Base-by-base conservation (phyloP, 2,797 vertebrate species). In the Poeciliopsis paucimaculata region DNA sequence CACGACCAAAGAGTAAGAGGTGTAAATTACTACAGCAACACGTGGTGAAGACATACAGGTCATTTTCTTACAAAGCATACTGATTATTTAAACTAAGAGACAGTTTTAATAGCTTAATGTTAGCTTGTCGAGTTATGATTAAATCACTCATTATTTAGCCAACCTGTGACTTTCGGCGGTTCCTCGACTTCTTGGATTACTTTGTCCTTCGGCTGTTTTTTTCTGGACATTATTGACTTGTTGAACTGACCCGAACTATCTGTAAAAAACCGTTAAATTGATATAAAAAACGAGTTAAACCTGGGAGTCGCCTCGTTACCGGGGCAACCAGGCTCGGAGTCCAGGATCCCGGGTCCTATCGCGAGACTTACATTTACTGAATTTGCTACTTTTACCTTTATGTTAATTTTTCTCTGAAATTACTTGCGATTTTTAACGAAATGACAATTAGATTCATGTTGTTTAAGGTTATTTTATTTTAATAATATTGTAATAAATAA, bases 151-250 rank as follows among this genome's bases (percentile, higher is more conserved):
- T 16, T 2, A 10, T 51, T 66, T 3, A 68, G 93, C 93, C 12
- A 71, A 95, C 95, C 94, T 90, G 82, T 4, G 5, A 31, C 82
- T 85, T 90, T 93, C 6, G 79, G 55, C 2, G 77, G 45, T 2
- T 75, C 39, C 1, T 94, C 89, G 0, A 95, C 94, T 28, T 94
- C 92, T 12, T 43, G 60, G 45, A 26, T 77, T 6, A 66, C 31
- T 74, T 83, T 92, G 0, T 93, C 90, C 79, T 90, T 95, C 4
- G 7, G 55, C 4, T n/a, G 78, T 75, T 77, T 95, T 70, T 89
- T 95, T 86, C 60, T 91, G 1, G 83, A 84, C 95, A 95, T 96
- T 4, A 46, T 86, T 77, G 51, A 7, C 3, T 70, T 3, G 20
- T 57, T 20, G 55, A 18, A 46, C 71, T 28, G 55, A 77, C 45